Evolutionary conservation across 2,888 invertebrate genomes (phyloP).

Genomic region (Ypsolopha sequella): DNA sequence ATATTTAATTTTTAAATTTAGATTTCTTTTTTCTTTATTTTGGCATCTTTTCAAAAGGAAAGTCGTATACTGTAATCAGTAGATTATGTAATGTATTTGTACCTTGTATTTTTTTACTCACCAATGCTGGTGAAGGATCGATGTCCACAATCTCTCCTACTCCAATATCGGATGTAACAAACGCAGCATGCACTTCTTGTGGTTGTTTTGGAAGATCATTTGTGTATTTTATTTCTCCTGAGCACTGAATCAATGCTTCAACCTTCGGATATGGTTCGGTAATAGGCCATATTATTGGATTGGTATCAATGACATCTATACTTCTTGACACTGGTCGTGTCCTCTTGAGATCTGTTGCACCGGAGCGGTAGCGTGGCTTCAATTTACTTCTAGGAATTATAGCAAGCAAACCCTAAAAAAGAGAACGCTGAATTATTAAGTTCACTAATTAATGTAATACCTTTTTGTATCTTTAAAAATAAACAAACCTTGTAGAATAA

Average conservation of each 20-base stretch:
- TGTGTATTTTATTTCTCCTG: constrained; percentile 71
- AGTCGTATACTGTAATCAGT: too few relatives aligned
- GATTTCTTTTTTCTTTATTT: too few relatives aligned
- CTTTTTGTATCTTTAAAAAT: neutral
- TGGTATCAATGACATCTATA: constrained; percentile 73
- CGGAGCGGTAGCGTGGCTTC: constrained; percentile 59
- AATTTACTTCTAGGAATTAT: constrained; percentile 57
- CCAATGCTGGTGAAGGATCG: constrained; percentile 74
- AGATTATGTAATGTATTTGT: too few relatives aligned
- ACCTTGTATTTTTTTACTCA: constrained; percentile 25
- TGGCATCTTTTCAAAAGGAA: too few relatives aligned
- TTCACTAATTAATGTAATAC: too few relatives aligned
- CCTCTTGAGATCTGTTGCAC: constrained; percentile 51
- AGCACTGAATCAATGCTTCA: constrained; percentile 60
- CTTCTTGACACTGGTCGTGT: constrained; percentile 72
- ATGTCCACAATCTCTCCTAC: constrained; percentile 71
- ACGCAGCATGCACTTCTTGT: constrained; percentile 76
- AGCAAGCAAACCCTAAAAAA: constrained; percentile 61
- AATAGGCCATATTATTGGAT: constrained; percentile 74
- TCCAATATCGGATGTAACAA: constrained; percentile 68
- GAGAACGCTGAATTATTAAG: too few relatives aligned
- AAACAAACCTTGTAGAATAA: constrained; percentile 75
- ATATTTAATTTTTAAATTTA: too few relatives aligned
- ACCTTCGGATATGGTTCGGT: constrained; percentile 75
- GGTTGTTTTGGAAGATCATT: constrained; percentile 71